phyloP scores from a whole-genome alignment of 2,888 invertebrate species.

The Mythimna ferrago region DNA sequence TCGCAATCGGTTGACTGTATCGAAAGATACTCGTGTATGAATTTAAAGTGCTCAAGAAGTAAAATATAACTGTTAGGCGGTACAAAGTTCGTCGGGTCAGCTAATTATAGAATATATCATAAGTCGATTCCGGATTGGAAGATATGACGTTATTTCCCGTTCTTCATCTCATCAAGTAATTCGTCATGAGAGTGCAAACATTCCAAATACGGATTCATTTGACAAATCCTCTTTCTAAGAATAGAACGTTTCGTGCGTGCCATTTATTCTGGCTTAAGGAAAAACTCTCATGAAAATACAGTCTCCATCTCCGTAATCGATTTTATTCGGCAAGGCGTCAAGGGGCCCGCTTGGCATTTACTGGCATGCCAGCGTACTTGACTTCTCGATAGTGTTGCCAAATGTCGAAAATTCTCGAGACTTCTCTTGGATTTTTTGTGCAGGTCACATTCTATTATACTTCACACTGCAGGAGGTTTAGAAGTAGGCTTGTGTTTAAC shows the following conservation, averaged over 20 bases:
- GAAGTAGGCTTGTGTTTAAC: background rate
- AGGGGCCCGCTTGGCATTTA: constrained; percentile 33
- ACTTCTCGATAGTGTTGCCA: constrained; percentile 40
- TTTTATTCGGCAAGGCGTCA: constrained; percentile 46
- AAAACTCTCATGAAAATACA: constrained; percentile 26
- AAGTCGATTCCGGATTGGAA: background rate
- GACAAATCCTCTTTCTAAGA: constrained; percentile 26
- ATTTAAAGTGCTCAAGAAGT: no score
- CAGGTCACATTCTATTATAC: background rate
- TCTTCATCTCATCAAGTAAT: background rate
- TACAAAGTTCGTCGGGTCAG: no score
- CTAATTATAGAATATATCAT: background rate
- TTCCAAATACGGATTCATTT: background rate
- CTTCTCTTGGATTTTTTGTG: constrained; percentile 3
- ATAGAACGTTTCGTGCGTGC: background rate
- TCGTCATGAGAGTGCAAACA: background rate
- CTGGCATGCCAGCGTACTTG: constrained; percentile 27
- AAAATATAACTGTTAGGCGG: no score
- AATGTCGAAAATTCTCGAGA: constrained; percentile 16
- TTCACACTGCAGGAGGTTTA: background rate
- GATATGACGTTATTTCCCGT: background rate
- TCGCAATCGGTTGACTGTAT: no score
- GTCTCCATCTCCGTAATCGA: constrained; percentile 38
- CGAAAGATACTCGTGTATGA: no score
- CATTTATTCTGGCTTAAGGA: constrained; percentile 5